These are phyloP conservation scores for Megaleporinus macrocephalus DNA, from an alignment of 2,113 vertebrate species.

Conservation along the genomic window DNA sequence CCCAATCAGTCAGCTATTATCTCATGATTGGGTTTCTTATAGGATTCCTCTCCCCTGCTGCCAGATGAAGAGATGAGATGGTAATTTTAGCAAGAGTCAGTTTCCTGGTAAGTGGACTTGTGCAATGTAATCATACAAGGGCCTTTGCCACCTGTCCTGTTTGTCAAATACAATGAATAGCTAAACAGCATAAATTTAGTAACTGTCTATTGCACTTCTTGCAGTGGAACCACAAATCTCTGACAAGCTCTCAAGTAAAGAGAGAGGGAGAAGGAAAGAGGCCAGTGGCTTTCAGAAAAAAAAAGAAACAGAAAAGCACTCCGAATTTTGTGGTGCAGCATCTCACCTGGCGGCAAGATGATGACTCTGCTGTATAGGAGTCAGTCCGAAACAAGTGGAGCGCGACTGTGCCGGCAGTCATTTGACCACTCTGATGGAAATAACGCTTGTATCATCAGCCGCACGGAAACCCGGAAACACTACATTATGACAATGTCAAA, in stretches of 20 bases:
- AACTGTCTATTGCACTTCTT: constrained; percentile 13
- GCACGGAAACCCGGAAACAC: constrained; percentile 5
- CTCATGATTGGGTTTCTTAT: constrained; percentile 14
- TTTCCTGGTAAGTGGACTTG: constrained; percentile 2
- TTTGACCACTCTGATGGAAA: constrained; percentile 41
- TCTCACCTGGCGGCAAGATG: constrained; percentile 26
- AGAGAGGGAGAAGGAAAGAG: constrained; percentile 6
- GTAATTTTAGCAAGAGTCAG: constrained; percentile 6
- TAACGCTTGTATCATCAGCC: constrained; percentile 30
- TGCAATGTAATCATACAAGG: neutral
- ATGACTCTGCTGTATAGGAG: constrained; percentile 25
- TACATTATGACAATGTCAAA: constrained; percentile 38
- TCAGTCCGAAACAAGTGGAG: constrained; percentile 29
- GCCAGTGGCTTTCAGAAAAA: neutral
- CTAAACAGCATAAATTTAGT: constrained; percentile 24
- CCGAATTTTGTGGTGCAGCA: constrained; percentile 1
- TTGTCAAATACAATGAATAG: constrained; percentile 14
- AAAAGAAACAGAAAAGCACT: neutral
- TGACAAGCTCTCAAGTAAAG: constrained; percentile 22
- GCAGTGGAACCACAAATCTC: constrained; percentile 2
- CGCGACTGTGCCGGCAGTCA: constrained; percentile 19
- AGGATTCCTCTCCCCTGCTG: neutral
- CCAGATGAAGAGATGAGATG: constrained; percentile 3
- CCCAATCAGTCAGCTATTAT: constrained; percentile 31
- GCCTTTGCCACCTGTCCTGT: constrained; percentile 23